A percentile compares a stretch with the other conserved stretches of the same genome.
Evolutionary conservation across 2,113 vertebrate genomes (phyloP).

Genomic region (Pituophis catenifer): DNA sequence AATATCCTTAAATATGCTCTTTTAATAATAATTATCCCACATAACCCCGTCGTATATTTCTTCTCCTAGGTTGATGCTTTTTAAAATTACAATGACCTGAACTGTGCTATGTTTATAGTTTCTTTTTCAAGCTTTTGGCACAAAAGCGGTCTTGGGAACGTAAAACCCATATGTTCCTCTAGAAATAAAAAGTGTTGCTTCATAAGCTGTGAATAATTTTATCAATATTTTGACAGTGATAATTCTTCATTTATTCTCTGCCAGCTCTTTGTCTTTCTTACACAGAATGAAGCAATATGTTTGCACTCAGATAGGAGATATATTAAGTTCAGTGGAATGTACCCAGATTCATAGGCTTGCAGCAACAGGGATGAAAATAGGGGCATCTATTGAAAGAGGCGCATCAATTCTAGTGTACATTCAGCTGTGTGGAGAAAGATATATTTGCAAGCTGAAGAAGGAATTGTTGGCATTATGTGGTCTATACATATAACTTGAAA

Average conservation of each 20-base stretch:
- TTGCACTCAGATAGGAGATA: neutral
- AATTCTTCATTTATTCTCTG: neutral
- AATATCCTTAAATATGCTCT: no score
- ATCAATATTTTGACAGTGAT: conserved; percentile 20
- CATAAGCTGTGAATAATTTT: neutral
- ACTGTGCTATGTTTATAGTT: neutral
- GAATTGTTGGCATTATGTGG: neutral
- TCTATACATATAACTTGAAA: neutral
- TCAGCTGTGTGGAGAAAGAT: neutral
- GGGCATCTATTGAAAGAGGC: neutral
- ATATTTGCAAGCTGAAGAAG: neutral
- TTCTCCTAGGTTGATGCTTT: neutral
- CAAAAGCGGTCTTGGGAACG: neutral
- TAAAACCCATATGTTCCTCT: conserved; percentile 6
- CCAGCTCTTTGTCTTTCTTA: neutral
- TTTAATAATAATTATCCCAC: neutral
- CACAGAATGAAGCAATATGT: neutral
- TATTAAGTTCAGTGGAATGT: neutral
- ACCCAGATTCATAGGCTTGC: neutral
- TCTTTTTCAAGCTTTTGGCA: neutral
- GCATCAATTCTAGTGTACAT: neutral
- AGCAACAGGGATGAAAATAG: neutral
- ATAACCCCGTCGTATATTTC: neutral
- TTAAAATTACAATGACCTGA: neutral
- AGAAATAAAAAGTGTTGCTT: neutral